Conservation (phyloP, 1,140 invertebrate genomes). For the Eupeodes corollae region DNA sequence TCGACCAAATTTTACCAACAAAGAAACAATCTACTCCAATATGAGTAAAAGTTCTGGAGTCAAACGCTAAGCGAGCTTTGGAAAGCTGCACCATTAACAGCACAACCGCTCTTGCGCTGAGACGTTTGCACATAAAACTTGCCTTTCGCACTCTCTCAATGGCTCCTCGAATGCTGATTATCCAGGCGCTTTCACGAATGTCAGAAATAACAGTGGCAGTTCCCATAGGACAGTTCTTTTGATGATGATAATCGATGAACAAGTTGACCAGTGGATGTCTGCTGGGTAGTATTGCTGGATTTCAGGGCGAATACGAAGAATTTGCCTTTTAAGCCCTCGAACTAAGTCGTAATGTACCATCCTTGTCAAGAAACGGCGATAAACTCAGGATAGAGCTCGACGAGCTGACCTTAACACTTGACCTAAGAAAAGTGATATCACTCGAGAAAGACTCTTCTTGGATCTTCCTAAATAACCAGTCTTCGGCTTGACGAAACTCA, state of each 20-base stretch:
- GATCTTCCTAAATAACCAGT: too few species aligned
- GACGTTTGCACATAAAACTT: neutral
- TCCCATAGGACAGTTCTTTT: neutral
- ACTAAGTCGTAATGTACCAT: too few species aligned
- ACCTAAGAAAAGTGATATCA: too few species aligned
- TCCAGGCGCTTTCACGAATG: conserved; percentile 9
- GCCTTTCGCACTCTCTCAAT: neutral
- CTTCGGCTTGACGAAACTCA: too few species aligned
- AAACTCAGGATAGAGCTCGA: too few species aligned
- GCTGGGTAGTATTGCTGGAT: neutral
- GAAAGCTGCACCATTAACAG: conserved; percentile 12
- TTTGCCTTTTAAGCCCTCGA: neutral
- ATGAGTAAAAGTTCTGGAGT: conserved; percentile 11
- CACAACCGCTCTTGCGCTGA: neutral
- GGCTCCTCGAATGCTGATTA: conserved; percentile 4
- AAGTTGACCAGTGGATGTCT: neutral
- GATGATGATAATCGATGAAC: neutral
- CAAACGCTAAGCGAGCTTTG: conserved; percentile 9
- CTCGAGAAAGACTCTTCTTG: too few species aligned
- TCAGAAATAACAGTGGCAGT: neutral
- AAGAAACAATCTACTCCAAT: conserved; percentile 11
- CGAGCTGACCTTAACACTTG: too few species aligned
- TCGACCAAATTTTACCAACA: conserved; percentile 16
- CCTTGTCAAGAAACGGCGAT: too few species aligned
- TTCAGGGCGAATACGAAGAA: neutral